A percentile compares a stretch with the other conserved stretches of the same genome.
These are phyloP conservation scores for Zalophus californianus DNA, from an alignment of 2,797 vertebrate species.

Conservation along the genomic window DNA sequence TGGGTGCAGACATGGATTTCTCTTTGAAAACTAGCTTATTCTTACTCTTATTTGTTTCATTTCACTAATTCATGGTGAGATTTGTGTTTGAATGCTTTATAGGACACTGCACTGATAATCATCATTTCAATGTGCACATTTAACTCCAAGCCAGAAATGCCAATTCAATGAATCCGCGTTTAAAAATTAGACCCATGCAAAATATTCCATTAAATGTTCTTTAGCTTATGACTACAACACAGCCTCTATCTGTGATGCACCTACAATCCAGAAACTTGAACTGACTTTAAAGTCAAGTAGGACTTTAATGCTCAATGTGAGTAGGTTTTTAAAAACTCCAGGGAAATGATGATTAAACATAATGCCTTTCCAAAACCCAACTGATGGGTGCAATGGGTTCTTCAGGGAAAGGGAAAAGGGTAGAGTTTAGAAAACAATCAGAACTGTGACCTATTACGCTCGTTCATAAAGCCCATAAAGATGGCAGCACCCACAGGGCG, in stretches of 20 bases:
- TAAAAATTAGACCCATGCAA: not conserved
- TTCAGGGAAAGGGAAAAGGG: not conserved
- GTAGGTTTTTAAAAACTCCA: not conserved
- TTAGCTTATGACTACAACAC: not conserved
- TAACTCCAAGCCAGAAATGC: not conserved
- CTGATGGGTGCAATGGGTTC: not conserved
- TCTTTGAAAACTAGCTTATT: not conserved
- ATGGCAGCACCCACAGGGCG: not conserved
- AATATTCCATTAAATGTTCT: not conserved
- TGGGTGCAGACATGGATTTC: not conserved
- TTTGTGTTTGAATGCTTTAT: not conserved
- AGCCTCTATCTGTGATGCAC: rapidly evolving
- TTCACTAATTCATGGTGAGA: not conserved
- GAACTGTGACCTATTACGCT: not conserved
- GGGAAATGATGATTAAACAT: not conserved
- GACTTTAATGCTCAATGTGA: not conserved
- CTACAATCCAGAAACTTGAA: not conserved
- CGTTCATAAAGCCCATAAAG: slow-evolving; percentile 43
- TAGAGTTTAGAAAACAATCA: slow-evolving; percentile 8
- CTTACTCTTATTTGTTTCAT: not conserved
- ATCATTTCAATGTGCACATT: not conserved
- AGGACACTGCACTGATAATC: not conserved
- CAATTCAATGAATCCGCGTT: not conserved
- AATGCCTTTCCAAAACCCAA: slow-evolving; percentile 2
- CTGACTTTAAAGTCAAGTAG: not conserved